A percentile compares a stretch with the other conserved stretches of the same genome.
Conservation (phyloP, 2,888 invertebrate genomes). For the Idaea biselata region DNA sequence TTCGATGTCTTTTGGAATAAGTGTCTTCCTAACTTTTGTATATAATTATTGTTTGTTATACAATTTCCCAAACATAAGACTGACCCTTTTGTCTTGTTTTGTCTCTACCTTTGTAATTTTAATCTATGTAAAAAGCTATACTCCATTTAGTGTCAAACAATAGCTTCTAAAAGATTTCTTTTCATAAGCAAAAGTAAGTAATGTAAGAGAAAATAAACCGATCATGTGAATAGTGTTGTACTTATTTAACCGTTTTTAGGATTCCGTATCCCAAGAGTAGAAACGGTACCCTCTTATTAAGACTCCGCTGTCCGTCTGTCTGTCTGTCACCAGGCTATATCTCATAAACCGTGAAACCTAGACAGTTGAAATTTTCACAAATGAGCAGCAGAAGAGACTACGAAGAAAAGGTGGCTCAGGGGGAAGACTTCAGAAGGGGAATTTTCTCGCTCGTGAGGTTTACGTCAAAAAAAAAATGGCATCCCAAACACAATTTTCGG, state of each 20-base stretch:
- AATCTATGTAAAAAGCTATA: slow-evolving; percentile 63
- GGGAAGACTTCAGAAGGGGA: no score
- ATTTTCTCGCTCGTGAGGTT: no score
- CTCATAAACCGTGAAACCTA: no score
- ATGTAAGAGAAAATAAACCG: slow-evolving; percentile 70
- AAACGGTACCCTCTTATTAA: no score
- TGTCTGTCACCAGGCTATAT: no score
- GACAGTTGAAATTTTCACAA: no score
- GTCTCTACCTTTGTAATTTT: slow-evolving; percentile 65
- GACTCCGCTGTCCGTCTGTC: no score
- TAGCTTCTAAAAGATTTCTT: slow-evolving; percentile 70
- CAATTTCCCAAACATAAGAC: slow-evolving; percentile 81
- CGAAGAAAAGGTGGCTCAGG: no score
- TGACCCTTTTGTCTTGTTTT: slow-evolving; percentile 79
- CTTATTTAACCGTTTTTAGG: slow-evolving; percentile 8
- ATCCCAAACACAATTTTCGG: no score
- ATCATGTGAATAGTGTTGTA: slow-evolving; percentile 47
- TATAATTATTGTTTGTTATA: slow-evolving; percentile 69
- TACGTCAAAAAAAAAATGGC: no score
- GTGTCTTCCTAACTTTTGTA: slow-evolving; percentile 79
- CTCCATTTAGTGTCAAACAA: slow-evolving; percentile 62
- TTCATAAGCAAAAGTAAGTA: slow-evolving; percentile 64
- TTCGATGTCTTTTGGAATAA: slow-evolving; percentile 55
- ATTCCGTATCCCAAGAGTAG: no score
- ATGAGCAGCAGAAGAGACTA: no score